A percentile compares a stretch with the other conserved stretches of the same genome.
Evolutionary conservation across 2,113 vertebrate species (phyloP).

Genomic region (Engraulis encrasicolus): DNA sequence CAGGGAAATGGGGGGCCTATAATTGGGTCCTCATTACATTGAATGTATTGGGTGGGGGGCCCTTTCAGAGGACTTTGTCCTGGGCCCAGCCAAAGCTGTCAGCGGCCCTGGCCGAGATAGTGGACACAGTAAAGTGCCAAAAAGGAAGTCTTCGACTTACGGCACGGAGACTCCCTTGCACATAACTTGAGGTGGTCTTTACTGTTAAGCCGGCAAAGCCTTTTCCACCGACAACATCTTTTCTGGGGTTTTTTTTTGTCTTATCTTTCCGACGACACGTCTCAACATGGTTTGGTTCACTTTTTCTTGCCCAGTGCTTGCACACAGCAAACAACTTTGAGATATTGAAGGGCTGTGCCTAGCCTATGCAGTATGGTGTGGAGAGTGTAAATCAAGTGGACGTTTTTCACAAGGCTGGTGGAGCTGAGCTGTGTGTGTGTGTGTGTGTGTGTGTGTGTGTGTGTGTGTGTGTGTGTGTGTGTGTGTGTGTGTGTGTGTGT

Average conservation of each 20-base stretch:
- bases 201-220: no score
- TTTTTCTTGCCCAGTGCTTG: not conserved
- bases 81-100: no score
- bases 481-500: constrained; percentile 40
- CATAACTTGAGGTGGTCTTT: not conserved
- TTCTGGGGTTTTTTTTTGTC: not conserved
- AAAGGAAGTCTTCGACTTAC: constrained; percentile 4
- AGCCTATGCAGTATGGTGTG: not conserved
- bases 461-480: constrained; percentile 49
- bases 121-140: not conserved
- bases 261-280: not conserved
- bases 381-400: not conserved
- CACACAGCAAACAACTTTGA: not conserved
- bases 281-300: not conserved
- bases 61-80: no score
- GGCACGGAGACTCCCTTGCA: not conserved
- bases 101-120: no score
- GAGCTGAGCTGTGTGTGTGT: constrained; percentile 40
- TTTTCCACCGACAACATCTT: not conserved
- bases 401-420: constrained; percentile 47
- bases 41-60: no score
- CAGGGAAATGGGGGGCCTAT: no score
- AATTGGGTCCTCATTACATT: no score
- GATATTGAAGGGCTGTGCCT: not conserved
- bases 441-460: constrained; percentile 53